phyloP scores from a whole-genome alignment of 2,888 invertebrate species.

The Ochropleura plecta region DNA sequence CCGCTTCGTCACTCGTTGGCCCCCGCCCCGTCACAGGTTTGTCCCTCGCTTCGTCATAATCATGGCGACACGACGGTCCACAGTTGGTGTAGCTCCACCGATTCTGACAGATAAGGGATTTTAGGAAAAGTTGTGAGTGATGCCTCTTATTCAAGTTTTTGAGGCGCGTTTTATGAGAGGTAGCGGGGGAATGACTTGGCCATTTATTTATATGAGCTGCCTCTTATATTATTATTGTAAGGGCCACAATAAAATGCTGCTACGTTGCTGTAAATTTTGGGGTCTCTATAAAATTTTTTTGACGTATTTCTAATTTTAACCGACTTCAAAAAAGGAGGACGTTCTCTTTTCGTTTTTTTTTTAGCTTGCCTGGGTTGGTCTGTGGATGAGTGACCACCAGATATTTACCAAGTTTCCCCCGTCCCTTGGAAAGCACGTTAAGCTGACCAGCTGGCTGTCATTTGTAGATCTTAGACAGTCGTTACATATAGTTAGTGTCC shows the following conservation, averaged over 20 bases:
- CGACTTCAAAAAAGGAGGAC: neutral
- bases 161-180: conserved; percentile 55
- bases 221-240: neutral
- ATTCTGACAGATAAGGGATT: conserved; percentile 89
- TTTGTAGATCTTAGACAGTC: no score
- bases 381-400: no score
- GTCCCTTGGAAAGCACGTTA: no score
- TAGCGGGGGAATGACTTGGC: conserved; percentile 37
- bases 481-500: no score
- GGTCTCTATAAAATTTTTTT: neutral
- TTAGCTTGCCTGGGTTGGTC: no score
- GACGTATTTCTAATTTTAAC: neutral
- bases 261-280: neutral
- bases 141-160: conserved; percentile 77
- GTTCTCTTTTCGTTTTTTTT: no score
- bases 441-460: no score
- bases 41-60: conserved; percentile 48
- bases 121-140: conserved; percentile 85
- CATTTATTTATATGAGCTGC: neutral
- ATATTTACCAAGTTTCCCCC: no score
- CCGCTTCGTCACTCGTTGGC: conserved; percentile 46
- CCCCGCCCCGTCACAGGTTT: conserved; percentile 45
- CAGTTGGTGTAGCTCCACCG: conserved; percentile 79
- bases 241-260: neutral
- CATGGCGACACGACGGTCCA: conserved; percentile 69